These are phyloP conservation scores for Rhabdophis nuchalis DNA, from an alignment of 2,797 vertebrate species.

Conservation along the genomic window DNA sequence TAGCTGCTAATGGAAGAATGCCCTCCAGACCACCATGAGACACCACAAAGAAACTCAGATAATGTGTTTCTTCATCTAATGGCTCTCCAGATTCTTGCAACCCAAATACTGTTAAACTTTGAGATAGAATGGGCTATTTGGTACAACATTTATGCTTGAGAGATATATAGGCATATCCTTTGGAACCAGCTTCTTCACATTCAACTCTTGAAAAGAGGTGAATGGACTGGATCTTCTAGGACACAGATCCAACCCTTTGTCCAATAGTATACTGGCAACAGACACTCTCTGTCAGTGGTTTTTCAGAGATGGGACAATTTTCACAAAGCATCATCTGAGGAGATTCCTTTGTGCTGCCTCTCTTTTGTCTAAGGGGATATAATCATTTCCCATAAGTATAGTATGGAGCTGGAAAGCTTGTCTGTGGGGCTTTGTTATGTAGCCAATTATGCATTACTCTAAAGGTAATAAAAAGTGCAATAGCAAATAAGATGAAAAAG, in stretches of 20 bases:
- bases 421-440: background rate
- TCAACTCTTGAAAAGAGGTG: background rate
- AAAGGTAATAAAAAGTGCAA: background rate
- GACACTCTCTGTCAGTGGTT: background rate
- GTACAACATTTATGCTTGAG: background rate
- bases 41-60: background rate
- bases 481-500: background rate
- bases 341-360: background rate
- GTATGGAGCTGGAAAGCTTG: background rate
- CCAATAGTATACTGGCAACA: background rate
- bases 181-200: background rate
- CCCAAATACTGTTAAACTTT: background rate
- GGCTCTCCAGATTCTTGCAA: background rate
- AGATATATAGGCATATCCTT: background rate
- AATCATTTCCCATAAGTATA: background rate
- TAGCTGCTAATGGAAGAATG: background rate
- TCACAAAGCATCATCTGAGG: background rate
- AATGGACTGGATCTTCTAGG: background rate
- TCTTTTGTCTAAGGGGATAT: background rate
- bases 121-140: background rate
- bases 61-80: background rate
- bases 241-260: background rate
- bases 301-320: background rate
- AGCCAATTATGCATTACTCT: background rate
- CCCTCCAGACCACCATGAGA: background rate